phyloP scores from a whole-genome alignment of 1,140 invertebrate genomes.

The Drosophila ogumai region DNA sequence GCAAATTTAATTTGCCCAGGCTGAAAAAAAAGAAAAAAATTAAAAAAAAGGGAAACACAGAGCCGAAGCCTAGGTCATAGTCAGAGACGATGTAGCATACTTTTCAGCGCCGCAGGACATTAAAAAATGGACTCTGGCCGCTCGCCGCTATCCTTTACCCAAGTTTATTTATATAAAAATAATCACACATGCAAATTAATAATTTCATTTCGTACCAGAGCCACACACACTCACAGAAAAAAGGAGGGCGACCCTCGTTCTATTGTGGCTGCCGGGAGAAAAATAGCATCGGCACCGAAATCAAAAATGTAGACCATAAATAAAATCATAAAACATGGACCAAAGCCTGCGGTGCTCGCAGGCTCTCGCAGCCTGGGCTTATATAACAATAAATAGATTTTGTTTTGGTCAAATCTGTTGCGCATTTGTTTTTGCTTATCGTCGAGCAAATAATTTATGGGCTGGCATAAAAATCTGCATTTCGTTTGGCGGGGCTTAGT shows the following conservation, averaged over 20 bases:
- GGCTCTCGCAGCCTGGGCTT: conserved; percentile 19
- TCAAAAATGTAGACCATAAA: conserved; percentile 76
- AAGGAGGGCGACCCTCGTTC: background rate
- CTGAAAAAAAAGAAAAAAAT: conserved; percentile 1
- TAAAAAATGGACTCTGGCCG: conserved; percentile 57
- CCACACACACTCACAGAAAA: background rate
- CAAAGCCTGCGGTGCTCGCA: conserved; percentile 37
- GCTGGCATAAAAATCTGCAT: conserved; percentile 60
- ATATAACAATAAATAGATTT: conserved; percentile 69
- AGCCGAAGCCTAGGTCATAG: conserved; percentile 30
- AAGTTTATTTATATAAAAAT: conserved; percentile 74
- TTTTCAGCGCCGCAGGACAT: conserved; percentile 68
- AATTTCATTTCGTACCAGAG: conserved; percentile 66
- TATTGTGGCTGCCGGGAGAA: conserved; percentile 21
- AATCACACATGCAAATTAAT: conserved; percentile 83
- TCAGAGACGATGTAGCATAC: conserved; percentile 62
- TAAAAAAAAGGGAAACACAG: background rate
- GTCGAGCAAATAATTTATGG: conserved; percentile 69
- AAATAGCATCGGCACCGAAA: conserved; percentile 36
- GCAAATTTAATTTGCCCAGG: conserved; percentile 74
- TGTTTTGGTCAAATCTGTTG: conserved; percentile 71
- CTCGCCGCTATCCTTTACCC: background rate
- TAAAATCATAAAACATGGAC: conserved; percentile 54
- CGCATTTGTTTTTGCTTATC: conserved; percentile 71
- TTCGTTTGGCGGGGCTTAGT: conserved; percentile 53